Base-by-base conservation (phyloP, 1,140 invertebrate genomes). In the Homalodisca vitripennis region DNA sequence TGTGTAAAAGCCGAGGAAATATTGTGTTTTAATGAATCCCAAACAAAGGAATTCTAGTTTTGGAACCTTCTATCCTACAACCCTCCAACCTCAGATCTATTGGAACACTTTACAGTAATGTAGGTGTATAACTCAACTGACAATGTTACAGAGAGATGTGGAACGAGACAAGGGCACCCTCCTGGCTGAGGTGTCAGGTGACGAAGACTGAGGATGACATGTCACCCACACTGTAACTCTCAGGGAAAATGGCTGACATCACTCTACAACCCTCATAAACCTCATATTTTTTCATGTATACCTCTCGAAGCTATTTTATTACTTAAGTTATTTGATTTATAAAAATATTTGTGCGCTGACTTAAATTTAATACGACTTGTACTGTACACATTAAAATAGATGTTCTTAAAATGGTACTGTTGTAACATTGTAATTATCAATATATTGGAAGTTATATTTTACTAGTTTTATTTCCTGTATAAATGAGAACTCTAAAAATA, bases 231-330 rank as follows among this genome's bases (percentile, higher is more conserved):
- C 34, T 41, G 34, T 41, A 17, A 41, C 17, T 10, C 34, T 41
- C 34, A 41, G 34, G 34, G 34, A 10, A 62, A 34, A 68, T 12
- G 55, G 26, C 75, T 41, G 34, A 41, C 34, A 41, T 41, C 34
- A 41, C n/a, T n/a, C n/a, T n/a, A n/a, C n/a, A n/a, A n/a, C n/a
- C n/a, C n/a, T n/a, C n/a, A n/a, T n/a, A n/a, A n/a, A n/a, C n/a
- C n/a, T n/a, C n/a, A n/a, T n/a, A n/a, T n/a, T n/a, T n/a, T n/a
- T n/a, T n/a, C n/a, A n/a, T n/a, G n/a, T n/a, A n/a, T n/a, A n/a
- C n/a, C n/a, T n/a, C n/a, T n/a, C n/a, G n/a, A n/a, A n/a, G n/a
- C n/a, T n/a, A n/a, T n/a, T n/a, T n/a, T n/a, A n/a, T n/a, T n/a
- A n/a, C n/a, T n/a, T n/a, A n/a, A n/a, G n/a, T n/a, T n/a, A n/a